These are phyloP conservation scores for Eulemur mongoz DNA, from an alignment of 2,797 vertebrate species.

Conservation along the genomic window DNA sequence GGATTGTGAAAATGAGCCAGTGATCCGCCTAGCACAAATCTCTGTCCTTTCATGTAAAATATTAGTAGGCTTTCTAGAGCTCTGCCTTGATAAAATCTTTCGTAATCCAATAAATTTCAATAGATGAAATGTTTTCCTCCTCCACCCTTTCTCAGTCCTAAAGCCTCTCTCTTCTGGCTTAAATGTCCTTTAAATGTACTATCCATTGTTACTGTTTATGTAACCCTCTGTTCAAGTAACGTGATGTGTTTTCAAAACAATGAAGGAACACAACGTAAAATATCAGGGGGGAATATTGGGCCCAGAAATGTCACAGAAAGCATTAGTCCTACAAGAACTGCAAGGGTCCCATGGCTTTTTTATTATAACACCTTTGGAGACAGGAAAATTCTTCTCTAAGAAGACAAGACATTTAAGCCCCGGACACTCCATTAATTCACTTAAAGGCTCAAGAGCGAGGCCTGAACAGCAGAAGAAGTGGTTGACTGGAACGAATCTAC, in stretches of 20 bases:
- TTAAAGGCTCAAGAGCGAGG: conserved; percentile 11
- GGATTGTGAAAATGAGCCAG: conserved; percentile 59
- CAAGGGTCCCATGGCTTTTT: not conserved
- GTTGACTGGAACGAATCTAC: not conserved
- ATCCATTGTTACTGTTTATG: conserved; percentile 66
- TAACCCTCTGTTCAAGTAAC: conserved; percentile 66
- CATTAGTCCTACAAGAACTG: not conserved
- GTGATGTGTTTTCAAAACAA: conserved; percentile 32
- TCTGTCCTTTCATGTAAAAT: conserved; percentile 72
- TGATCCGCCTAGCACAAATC: conserved; percentile 56
- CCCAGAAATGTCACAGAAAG: conserved; percentile 18
- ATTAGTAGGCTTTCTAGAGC: conserved; percentile 67
- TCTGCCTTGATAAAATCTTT: conserved; percentile 69
- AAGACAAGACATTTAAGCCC: conserved; percentile 31
- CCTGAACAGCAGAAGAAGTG: not conserved
- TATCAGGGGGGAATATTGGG: not conserved
- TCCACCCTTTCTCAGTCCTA: conserved; percentile 35
- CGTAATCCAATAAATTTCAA: conserved; percentile 70
- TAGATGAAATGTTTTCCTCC: conserved; percentile 63
- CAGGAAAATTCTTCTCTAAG: conserved; percentile 39
- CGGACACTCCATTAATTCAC: not conserved
- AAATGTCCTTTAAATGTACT: conserved; percentile 52
- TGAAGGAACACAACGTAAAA: conserved; percentile 38
- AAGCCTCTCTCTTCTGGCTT: conserved; percentile 66
- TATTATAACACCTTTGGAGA: conserved; percentile 17